phyloP scores from a whole-genome alignment of 2,888 invertebrate genomes.

The Tribolium freemani region DNA sequence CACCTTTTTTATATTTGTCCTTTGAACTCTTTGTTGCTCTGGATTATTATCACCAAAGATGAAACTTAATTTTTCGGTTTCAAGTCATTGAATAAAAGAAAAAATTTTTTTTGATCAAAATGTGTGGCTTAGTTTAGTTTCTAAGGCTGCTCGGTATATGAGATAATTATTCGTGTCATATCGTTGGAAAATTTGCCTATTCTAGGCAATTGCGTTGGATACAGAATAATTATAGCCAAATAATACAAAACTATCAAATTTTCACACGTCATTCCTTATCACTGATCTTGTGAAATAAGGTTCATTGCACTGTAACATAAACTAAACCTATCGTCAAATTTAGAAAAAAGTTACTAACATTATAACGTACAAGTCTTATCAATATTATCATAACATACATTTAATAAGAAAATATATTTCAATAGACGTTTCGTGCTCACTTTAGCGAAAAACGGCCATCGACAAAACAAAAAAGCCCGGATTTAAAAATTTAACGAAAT shows the following conservation, averaged over 20 bases:
- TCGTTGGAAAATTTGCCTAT: neutral
- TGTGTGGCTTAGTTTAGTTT: neutral
- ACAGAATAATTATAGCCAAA: slow-evolving; percentile 12
- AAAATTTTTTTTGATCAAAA: neutral
- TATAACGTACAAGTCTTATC: neutral
- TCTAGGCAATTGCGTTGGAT: neutral
- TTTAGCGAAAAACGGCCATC: neutral
- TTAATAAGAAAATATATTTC: neutral
- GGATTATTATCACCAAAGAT: neutral
- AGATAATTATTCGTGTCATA: too few relatives aligned
- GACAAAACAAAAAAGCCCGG: slow-evolving; percentile 7
- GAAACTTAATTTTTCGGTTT: neutral
- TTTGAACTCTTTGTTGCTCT: slow-evolving; percentile 6
- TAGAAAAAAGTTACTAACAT: slow-evolving; percentile 22
- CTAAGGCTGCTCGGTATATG: too few relatives aligned
- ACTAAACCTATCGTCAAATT: slow-evolving; percentile 33
- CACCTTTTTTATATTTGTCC: slow-evolving; percentile 18
- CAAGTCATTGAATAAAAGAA: neutral
- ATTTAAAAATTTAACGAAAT: slow-evolving; percentile 25
- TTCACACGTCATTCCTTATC: slow-evolving; percentile 39
- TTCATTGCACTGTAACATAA: slow-evolving; percentile 38
- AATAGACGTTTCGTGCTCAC: neutral
- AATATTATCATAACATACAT: neutral
- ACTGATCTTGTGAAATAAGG: slow-evolving; percentile 26
- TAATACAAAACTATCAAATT: slow-evolving; percentile 2